Conservation (phyloP, 37 sponge, comb jelly and placozoan genomes). For the Halichondria panicea region DNA sequence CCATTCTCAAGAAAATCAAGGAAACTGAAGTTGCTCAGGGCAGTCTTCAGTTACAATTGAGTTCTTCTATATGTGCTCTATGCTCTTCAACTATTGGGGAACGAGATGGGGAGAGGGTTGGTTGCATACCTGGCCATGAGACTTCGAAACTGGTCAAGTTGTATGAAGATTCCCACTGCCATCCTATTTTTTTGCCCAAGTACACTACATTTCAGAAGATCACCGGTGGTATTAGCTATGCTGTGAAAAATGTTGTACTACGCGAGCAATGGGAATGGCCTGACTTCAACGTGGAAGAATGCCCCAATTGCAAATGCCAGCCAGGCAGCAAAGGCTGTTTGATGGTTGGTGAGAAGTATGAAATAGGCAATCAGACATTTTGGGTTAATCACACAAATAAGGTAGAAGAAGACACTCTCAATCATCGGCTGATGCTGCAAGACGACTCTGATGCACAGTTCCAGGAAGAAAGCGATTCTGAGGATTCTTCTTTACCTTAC, state of each 20-base stretch:
- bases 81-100: no score
- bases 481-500: no score
- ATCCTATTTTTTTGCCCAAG: conserved; percentile 17
- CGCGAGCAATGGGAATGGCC: conserved; percentile 8
- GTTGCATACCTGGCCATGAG: no score
- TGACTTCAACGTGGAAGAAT: neutral
- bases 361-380: neutral
- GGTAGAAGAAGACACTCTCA: neutral
- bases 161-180: conserved; percentile 23
- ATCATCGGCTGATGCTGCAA: neutral
- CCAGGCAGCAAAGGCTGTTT: neutral
- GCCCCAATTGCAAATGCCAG: neutral
- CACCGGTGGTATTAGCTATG: conserved; percentile 18
- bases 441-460: no score
- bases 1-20: neutral
- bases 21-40: neutral
- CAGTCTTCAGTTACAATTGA: no score
- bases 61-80: no score
- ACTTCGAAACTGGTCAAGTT: neutral
- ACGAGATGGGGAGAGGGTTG: no score
- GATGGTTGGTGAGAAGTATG: neutral
- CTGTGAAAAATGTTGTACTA: neutral
- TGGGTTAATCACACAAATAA: neutral
- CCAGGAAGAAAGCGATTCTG: no score
- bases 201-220: conserved; percentile 2